Conservation (phyloP, 2,113 vertebrate genomes). For the Coptodon bakossiorum region DNA sequence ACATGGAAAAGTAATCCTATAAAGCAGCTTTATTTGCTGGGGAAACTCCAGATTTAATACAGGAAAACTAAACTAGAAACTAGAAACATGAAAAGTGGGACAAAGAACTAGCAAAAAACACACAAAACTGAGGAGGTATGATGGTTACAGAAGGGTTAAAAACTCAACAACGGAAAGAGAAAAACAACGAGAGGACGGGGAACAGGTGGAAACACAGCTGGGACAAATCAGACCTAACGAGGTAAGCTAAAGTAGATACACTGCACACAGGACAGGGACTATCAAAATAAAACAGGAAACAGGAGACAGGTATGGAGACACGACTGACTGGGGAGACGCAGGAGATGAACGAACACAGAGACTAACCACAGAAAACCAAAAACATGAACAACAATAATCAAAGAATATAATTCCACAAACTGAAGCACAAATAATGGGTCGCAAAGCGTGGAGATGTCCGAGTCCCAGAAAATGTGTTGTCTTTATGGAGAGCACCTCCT, state of each 20-base stretch:
- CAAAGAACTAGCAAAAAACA: rapidly evolving
- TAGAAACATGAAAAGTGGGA: background rate
- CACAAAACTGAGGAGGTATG: background rate
- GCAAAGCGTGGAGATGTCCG: background rate
- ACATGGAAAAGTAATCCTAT: background rate
- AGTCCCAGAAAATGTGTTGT: background rate
- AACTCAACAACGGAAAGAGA: background rate
- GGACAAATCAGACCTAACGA: background rate
- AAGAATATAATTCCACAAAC: background rate
- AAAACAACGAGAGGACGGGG: background rate
- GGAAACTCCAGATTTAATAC: background rate
- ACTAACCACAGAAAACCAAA: background rate
- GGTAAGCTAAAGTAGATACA: background rate
- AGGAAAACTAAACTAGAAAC: rapidly evolving
- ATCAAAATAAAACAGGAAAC: background rate
- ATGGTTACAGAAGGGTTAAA: background rate
- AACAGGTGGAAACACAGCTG: background rate
- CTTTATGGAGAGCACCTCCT: background rate
- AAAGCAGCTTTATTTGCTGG: background rate
- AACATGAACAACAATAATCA: background rate
- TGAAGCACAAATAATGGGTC: background rate
- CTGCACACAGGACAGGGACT: background rate
- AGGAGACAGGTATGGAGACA: background rate
- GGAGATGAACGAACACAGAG: background rate
- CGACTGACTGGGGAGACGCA: background rate